Evolutionary conservation across 2,888 invertebrate species (phyloP), one percentile per base, ranked within the genome.

Genomic region (Amiota minor): DNA sequence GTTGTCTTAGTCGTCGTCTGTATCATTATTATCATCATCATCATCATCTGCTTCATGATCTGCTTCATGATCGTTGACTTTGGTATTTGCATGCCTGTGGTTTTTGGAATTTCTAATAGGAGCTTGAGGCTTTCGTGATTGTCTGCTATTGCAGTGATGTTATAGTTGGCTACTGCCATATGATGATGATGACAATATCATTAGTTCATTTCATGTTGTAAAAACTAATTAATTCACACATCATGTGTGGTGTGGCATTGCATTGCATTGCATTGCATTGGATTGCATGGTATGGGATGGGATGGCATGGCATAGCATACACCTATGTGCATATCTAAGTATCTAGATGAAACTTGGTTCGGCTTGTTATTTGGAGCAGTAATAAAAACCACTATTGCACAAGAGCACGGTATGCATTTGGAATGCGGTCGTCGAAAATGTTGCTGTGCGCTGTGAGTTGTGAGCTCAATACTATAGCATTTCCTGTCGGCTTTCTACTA

Each of bases 191-290:
- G 47, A 65, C 65, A 65, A 65, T 49, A 65, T 65, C 20, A 65
- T 65, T 65, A 65, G 65, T 65, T 47, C 47, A 65, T 18, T 59
- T 11, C 59, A 59, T 59, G 59, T 59, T 59, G 47, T 65, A 68
- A 53, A 68, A 82, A 84, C 84, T 82, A 84, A 82, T 83, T 82
- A 83, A 80, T 78, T 79, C 75, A 68, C 77, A 76, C 76, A 73
- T 59, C 67, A 68, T 18, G 50, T 50, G 67, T 23, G 67, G 47
- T 14, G 53, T 53, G 14, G 35, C 35, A 35, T 35, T 35, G 35
- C 35, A 35, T 4, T 35, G 35, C 35, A 35, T 35, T 35, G 35
- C 0, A 35, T 35, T 35, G 35, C 35, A 35, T 35, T 3, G 35
- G 0, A 35, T 35, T 3, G 35, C 4, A 35, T 35, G 35, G 35